Conservation (phyloP, 1,140 invertebrate species). For the Coptotermes formosanus region DNA sequence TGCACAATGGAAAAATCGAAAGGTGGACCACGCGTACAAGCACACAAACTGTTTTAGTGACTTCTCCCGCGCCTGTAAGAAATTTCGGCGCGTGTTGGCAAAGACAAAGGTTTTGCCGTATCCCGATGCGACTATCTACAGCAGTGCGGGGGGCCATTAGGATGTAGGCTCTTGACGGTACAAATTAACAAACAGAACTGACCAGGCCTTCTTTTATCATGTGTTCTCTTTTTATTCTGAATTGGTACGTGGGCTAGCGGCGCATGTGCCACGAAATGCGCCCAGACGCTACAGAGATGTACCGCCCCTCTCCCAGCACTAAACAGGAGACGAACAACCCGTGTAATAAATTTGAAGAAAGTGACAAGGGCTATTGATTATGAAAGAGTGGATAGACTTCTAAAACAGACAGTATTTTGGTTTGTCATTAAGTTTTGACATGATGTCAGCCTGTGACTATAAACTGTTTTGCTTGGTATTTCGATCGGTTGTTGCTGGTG, state of each 20-base stretch:
- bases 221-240: background rate
- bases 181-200: background rate
- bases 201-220: background rate
- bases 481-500: too few species aligned
- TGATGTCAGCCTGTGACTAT: too few species aligned
- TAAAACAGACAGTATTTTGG: too few species aligned
- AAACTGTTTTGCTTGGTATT: too few species aligned
- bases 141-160: background rate
- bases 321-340: background rate
- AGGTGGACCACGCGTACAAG: background rate
- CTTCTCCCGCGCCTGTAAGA: too few species aligned
- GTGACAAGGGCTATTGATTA: too few species aligned
- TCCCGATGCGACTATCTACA: background rate
- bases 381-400: too few species aligned
- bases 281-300: background rate
- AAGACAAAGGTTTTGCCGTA: too few species aligned
- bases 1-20: background rate
- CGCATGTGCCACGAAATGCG: background rate
- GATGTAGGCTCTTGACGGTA: background rate
- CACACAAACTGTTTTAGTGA: background rate
- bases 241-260: background rate
- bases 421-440: too few species aligned
- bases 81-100: too few species aligned
- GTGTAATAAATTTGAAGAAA: too few species aligned
- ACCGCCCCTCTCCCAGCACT: too few species aligned